Evolutionary conservation across 2,888 invertebrate species (phyloP).

Genomic region (Cyrtodaria siliqua): DNA sequence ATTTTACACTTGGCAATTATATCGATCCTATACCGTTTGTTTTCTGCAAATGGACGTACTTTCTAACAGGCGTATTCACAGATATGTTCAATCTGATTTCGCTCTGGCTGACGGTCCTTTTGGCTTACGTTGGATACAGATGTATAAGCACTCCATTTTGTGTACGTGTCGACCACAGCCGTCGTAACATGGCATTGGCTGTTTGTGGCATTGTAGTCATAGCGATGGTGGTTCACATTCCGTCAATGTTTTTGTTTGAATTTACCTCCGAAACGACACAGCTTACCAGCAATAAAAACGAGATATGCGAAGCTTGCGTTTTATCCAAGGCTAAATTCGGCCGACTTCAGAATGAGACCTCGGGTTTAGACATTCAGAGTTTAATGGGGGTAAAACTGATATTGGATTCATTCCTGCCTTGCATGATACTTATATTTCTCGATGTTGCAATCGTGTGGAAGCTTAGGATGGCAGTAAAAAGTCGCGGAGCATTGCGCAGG

Average conservation of each 20-base stretch:
- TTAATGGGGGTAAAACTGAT: no score
- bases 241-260: slow-evolving; percentile 24
- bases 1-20: slow-evolving; percentile 26
- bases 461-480: slow-evolving; percentile 10
- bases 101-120: slow-evolving; percentile 36
- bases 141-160: slow-evolving; percentile 33
- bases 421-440: slow-evolving; percentile 15
- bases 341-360: slow-evolving; percentile 17
- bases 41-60: slow-evolving; percentile 12
- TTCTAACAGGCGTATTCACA: slow-evolving; percentile 8
- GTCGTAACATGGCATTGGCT: background rate
- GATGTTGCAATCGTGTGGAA: slow-evolving; percentile 1
- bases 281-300: background rate
- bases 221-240: slow-evolving; percentile 19
- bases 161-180: slow-evolving; percentile 14
- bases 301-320: slow-evolving; percentile 18
- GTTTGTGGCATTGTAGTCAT: slow-evolving; percentile 7
- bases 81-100: slow-evolving; percentile 31
- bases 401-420: slow-evolving; percentile 34
- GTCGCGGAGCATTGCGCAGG: slow-evolving; percentile 3
- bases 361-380: no score
- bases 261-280: slow-evolving; percentile 9
- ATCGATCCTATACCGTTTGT: slow-evolving; percentile 15
- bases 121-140: slow-evolving; percentile 34
- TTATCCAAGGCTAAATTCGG: slow-evolving; percentile 5